phyloP scores from a whole-genome alignment of 2,797 vertebrate species.

The Sebastolobus alascanus region DNA sequence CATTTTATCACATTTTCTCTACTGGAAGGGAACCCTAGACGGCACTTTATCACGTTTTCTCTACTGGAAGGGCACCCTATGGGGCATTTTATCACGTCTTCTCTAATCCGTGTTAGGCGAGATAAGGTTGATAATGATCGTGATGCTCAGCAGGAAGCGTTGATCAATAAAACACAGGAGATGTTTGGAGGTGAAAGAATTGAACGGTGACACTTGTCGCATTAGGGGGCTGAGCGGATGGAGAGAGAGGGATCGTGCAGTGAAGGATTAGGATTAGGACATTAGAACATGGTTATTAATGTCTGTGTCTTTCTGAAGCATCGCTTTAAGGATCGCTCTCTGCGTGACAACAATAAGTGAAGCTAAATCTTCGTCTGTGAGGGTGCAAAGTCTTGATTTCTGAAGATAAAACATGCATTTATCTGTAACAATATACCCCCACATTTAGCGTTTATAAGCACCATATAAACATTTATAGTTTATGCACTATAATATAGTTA shows the following conservation, averaged over 20 bases:
- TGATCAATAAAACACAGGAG: neutral
- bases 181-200: conserved; percentile 14
- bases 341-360: conserved; percentile 3
- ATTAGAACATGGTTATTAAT: conserved; percentile 64
- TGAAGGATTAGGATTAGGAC: conserved; percentile 72
- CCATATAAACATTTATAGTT: neutral
- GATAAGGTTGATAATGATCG: neutral
- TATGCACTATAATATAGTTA: neutral
- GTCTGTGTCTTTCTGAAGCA: conserved; percentile 39
- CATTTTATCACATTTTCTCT: too few species aligned
- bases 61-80: too few species aligned
- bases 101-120: too few species aligned
- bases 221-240: conserved; percentile 31
- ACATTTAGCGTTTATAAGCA: neutral
- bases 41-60: too few species aligned
- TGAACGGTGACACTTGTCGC: conserved; percentile 7
- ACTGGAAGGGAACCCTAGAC: too few species aligned
- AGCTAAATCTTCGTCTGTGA: conserved; percentile 19
- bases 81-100: too few species aligned
- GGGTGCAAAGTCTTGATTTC: neutral
- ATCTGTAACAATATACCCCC: neutral
- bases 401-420: neutral
- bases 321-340: conserved; percentile 33
- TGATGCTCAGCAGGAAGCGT: neutral
- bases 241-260: conserved; percentile 51